Conservation (phyloP, 1,140 invertebrate genomes). For the Schmidtea mediterranea region DNA sequence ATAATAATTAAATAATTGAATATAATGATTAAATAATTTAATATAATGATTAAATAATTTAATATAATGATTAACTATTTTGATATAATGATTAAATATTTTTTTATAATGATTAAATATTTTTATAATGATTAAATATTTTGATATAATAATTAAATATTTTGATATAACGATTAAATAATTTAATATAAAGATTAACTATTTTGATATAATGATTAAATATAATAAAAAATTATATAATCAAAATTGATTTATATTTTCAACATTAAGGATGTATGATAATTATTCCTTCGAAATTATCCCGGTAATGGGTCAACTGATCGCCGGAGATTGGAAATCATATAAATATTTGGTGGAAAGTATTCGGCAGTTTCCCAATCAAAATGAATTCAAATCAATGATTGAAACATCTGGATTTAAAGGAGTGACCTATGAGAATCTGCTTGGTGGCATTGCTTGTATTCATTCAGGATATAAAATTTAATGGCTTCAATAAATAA, state of each 20-base stretch:
- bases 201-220: too few relatives aligned
- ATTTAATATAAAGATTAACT: too few relatives aligned
- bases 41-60: too few relatives aligned
- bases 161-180: too few relatives aligned
- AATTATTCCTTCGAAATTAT: slow-evolving; percentile 90
- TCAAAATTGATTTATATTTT: slow-evolving; percentile 13
- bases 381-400: slow-evolving; percentile 59
- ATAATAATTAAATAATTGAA: too few relatives aligned
- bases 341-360: slow-evolving; percentile 96
- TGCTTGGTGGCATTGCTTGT: slow-evolving; percentile 57
- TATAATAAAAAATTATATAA: background rate
- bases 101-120: too few relatives aligned
- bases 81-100: too few relatives aligned
- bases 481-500: slow-evolving; percentile 23
- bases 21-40: too few relatives aligned
- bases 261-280: slow-evolving; percentile 79
- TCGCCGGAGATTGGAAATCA: slow-evolving; percentile 77
- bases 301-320: slow-evolving; percentile 67
- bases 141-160: too few relatives aligned
- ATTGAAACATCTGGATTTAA: slow-evolving; percentile 59
- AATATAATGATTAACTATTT: too few relatives aligned
- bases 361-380: slow-evolving; percentile 78
- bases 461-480: slow-evolving; percentile 78
- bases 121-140: too few relatives aligned
- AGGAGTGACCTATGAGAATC: slow-evolving; percentile 56